Evolutionary conservation across 2,113 vertebrate genomes (phyloP).

Genomic region (Apteryx owenii): DNA sequence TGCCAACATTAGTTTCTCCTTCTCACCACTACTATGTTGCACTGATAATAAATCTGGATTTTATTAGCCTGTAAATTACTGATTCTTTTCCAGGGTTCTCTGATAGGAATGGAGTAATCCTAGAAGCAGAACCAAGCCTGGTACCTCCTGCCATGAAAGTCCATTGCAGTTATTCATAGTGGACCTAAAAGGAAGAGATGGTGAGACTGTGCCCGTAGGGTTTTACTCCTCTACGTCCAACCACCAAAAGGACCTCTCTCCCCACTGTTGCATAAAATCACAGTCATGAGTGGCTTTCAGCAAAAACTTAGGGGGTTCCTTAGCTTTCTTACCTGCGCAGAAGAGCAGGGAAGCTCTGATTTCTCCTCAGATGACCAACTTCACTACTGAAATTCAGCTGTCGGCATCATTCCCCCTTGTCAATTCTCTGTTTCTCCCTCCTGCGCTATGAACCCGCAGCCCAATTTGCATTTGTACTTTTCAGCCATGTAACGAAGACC

Average conservation of each 20-base stretch:
- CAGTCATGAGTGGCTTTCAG: not conserved
- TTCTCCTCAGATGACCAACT: not conserved
- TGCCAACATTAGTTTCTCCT: not conserved
- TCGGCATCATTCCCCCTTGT: not conserved
- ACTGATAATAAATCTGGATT: not conserved
- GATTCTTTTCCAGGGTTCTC: not conserved
- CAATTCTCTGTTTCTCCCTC: not conserved
- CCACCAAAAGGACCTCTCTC: not conserved
- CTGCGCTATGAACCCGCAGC: not conserved
- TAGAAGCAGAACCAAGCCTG: not conserved
- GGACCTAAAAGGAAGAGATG: not conserved
- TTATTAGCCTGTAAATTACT: not conserved
- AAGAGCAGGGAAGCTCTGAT: not conserved
- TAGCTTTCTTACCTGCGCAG: not conserved
- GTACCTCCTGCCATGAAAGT: not conserved
- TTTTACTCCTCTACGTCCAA: not conserved
- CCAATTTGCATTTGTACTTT: conserved; percentile 51
- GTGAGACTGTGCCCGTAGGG: not conserved
- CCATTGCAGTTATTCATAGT: accelerated
- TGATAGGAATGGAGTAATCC: not conserved
- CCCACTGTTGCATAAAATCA: not conserved
- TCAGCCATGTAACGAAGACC: conserved; percentile 58
- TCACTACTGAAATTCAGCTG: not conserved
- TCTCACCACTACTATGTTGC: not conserved
- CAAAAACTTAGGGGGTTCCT: not conserved